Conservation (phyloP, 2,113 vertebrate species). For the Vidua macroura region DNA sequence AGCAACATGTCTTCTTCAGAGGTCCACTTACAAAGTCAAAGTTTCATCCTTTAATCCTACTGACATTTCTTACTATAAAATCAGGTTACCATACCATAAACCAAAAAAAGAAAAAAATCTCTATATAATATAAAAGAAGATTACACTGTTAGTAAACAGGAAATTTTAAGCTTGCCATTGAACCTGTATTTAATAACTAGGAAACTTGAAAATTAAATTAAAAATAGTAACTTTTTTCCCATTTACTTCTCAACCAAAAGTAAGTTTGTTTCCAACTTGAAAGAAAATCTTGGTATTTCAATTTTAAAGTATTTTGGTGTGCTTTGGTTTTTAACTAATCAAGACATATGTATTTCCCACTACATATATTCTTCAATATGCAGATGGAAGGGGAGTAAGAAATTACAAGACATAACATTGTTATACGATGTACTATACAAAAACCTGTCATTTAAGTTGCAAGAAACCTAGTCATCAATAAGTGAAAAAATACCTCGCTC, state of each 20-base stretch:
- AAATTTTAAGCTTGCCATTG: background rate
- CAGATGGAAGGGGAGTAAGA: slow-evolving; percentile 38
- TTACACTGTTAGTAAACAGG: background rate
- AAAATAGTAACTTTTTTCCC: background rate
- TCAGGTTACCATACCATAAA: background rate
- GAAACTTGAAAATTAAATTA: background rate
- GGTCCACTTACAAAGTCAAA: background rate
- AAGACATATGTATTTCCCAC: slow-evolving; percentile 22
- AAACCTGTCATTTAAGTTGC: slow-evolving; percentile 74
- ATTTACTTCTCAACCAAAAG: background rate
- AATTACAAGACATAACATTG: slow-evolving; percentile 40
- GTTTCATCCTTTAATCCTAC: background rate
- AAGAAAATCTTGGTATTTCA: background rate
- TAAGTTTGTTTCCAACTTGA: background rate
- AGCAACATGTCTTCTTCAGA: background rate
- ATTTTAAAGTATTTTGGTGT: background rate
- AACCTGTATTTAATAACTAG: background rate
- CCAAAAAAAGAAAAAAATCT: background rate
- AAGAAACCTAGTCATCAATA: slow-evolving; percentile 76
- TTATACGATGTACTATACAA: slow-evolving; percentile 57
- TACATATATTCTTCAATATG: slow-evolving; percentile 36
- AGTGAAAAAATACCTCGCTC: slow-evolving; percentile 68
- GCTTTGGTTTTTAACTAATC: background rate
- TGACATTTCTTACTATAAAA: background rate
- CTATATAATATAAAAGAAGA: background rate